A percentile compares a stretch with the other conserved stretches of the same genome.
These are phyloP conservation scores for Semnornis frantzii DNA, from an alignment of 2,113 vertebrate genomes.

Conservation along the genomic window DNA sequence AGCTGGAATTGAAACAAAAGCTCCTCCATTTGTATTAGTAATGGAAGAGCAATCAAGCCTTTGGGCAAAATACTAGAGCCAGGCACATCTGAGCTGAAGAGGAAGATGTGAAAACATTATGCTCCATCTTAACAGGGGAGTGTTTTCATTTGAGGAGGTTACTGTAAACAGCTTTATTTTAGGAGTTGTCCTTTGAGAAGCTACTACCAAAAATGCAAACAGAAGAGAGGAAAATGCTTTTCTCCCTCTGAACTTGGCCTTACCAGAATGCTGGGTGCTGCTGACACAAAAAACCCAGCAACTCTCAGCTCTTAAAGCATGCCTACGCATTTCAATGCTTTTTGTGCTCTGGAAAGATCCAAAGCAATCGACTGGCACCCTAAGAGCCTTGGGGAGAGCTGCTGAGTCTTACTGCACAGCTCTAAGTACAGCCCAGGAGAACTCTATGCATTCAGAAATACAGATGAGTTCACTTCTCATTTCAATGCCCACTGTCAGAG, in stretches of 20 bases:
- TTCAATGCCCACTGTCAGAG: background rate
- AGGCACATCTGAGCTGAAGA: background rate
- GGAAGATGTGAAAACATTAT: background rate
- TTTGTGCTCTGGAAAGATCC: background rate
- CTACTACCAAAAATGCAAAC: background rate
- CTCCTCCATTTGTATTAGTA: conserved; percentile 14
- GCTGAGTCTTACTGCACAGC: background rate
- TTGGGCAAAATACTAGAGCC: conserved; percentile 3
- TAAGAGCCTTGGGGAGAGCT: background rate
- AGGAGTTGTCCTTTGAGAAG: conserved; percentile 22
- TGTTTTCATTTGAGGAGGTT: conserved; percentile 13
- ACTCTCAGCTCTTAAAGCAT: background rate
- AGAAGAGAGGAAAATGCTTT: background rate
- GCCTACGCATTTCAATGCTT: background rate
- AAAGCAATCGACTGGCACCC: background rate
- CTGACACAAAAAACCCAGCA: background rate
- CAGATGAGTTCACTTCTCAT: background rate
- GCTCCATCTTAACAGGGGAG: background rate
- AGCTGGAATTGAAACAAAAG: conserved; percentile 22
- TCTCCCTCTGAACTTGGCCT: background rate
- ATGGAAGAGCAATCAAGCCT: conserved; percentile 12
- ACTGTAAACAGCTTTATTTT: conserved; percentile 46
- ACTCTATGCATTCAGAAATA: background rate
- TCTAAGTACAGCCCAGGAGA: background rate
- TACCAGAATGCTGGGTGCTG: background rate